phyloP scores from a whole-genome alignment of 2,888 invertebrate species.

The Leptopilina syphax region DNA sequence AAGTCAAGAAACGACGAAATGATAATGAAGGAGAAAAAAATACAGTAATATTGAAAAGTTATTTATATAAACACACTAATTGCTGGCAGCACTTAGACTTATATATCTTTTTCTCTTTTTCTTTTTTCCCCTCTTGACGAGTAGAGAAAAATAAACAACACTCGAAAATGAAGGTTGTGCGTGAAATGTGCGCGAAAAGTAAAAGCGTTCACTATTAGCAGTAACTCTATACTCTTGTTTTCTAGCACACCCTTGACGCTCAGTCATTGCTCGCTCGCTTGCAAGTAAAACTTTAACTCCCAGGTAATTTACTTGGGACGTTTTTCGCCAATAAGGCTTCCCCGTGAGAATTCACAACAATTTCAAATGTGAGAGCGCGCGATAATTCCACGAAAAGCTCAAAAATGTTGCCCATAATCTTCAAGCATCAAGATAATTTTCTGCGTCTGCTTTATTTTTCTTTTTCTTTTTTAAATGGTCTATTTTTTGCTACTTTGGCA shows the following conservation, averaged over 20 bases:
- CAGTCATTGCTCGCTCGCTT: constrained; percentile 2
- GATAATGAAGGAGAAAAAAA: too few relatives aligned
- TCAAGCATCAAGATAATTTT: too few relatives aligned
- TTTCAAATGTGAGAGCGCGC: neutral
- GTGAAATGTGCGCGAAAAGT: constrained; percentile 28
- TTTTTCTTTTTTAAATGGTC: too few relatives aligned
- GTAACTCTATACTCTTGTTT: constrained; percentile 52
- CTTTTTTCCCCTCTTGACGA: too few relatives aligned
- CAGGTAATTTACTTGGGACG: constrained; percentile 41
- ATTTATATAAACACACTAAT: too few relatives aligned
- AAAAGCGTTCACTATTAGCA: constrained; percentile 45
- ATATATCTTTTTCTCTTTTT: too few relatives aligned
- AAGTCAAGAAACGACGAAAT: too few relatives aligned
- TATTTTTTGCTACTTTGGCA: too few relatives aligned
- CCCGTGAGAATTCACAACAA: constrained; percentile 2
- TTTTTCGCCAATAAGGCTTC: constrained; percentile 16
- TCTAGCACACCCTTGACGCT: constrained; percentile 5
- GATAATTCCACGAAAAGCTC: neutral
- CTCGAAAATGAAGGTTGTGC: neutral
- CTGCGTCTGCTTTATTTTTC: too few relatives aligned
- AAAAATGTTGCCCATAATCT: neutral
- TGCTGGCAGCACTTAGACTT: too few relatives aligned
- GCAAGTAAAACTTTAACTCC: constrained; percentile 2
- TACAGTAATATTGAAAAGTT: too few relatives aligned
- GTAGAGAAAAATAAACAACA: neutral